Evolutionary conservation across 1,140 invertebrate genomes (phyloP).

Genomic region (Harpegnathos saltator): DNA sequence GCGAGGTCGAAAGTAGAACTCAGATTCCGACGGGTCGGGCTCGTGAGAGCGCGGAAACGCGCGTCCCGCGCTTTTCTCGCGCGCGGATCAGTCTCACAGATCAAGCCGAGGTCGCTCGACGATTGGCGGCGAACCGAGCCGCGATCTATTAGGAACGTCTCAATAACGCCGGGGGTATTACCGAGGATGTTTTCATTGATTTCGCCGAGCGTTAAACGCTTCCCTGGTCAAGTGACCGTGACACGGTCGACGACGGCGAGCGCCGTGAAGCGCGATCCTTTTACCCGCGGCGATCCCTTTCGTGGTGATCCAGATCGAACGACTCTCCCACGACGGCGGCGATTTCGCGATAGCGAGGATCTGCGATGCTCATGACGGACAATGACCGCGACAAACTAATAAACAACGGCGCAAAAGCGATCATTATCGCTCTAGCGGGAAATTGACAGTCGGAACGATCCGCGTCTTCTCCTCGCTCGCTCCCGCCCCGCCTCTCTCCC

Average conservation of each 20-base stretch:
- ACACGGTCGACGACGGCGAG: slow-evolving; percentile 54
- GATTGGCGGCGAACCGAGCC: not conserved
- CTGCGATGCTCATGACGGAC: slow-evolving; percentile 64
- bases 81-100: not conserved
- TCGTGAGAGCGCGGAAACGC: no score
- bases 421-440: slow-evolving; percentile 62
- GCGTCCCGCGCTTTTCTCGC: no score
- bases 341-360: slow-evolving; percentile 54
- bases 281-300: slow-evolving; percentile 60
- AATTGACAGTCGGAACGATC: slow-evolving; percentile 58
- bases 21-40: no score
- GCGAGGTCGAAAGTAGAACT: no score
- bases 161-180: slow-evolving; percentile 23
- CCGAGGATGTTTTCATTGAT: slow-evolving; percentile 58
- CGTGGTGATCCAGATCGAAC: slow-evolving; percentile 71
- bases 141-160: slow-evolving; percentile 11
- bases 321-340: slow-evolving; percentile 72
- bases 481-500: not conserved
- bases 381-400: slow-evolving; percentile 71
- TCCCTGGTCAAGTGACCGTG: slow-evolving; percentile 68
- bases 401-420: slow-evolving; percentile 71
- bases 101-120: not conserved
- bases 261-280: slow-evolving; percentile 40
- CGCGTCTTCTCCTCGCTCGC: not conserved
- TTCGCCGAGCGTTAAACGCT: slow-evolving; percentile 68